Evolutionary conservation across 2,888 invertebrate genomes (phyloP).

Genomic region (Galerucella calmariensis): DNA sequence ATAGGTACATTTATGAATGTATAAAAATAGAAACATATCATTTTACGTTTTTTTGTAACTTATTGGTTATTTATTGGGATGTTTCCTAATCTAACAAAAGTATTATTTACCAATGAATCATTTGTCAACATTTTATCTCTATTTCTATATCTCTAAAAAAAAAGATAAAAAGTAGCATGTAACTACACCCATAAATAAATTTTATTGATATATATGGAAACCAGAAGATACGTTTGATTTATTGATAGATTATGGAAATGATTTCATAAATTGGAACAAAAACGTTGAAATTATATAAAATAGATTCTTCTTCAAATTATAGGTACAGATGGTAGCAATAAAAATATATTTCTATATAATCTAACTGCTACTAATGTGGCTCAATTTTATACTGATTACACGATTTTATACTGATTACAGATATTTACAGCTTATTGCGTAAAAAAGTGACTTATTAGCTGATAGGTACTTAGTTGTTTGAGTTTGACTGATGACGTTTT

Average conservation of each 20-base stretch:
- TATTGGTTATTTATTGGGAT: slow-evolving; percentile 4
- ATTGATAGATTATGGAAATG: slow-evolving; percentile 10
- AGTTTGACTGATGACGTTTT: too few relatives aligned
- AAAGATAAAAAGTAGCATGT: background rate
- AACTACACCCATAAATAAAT: slow-evolving; percentile 6
- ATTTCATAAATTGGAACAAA: background rate
- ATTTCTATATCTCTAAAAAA: slow-evolving; percentile 2
- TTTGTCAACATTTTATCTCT: slow-evolving; percentile 7
- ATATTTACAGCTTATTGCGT: too few relatives aligned
- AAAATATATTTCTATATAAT: background rate
- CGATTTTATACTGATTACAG: too few relatives aligned
- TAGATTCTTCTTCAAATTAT: background rate
- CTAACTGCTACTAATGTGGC: too few relatives aligned
- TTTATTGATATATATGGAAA: slow-evolving; percentile 13
- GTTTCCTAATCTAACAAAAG: slow-evolving; percentile 1
- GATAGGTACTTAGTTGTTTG: too few relatives aligned
- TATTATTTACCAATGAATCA: slow-evolving; percentile 5
- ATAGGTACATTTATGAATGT: background rate
- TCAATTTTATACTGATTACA: too few relatives aligned
- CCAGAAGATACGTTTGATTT: background rate
- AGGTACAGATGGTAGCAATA: background rate
- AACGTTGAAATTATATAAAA: background rate
- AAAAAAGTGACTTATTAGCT: too few relatives aligned
- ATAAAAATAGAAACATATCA: slow-evolving; percentile 1
- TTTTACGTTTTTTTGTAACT: background rate